Conservation (phyloP, 1,140 invertebrate genomes). For the Campoletis sonorensis region DNA sequence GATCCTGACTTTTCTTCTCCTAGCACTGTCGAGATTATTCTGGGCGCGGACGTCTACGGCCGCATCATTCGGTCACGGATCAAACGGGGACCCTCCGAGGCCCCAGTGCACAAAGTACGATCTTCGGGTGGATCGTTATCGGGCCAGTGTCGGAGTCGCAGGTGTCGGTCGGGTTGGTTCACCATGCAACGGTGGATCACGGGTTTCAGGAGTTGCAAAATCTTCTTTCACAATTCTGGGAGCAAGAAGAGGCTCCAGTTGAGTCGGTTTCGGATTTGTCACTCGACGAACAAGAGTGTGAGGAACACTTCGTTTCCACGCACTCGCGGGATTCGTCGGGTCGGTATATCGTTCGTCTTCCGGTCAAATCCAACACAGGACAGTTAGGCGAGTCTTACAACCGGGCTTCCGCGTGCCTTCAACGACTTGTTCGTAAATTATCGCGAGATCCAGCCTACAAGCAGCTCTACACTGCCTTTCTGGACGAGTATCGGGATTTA, state of each 20-base stretch:
- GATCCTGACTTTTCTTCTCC: slow-evolving; percentile 16
- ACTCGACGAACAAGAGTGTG: slow-evolving; percentile 53
- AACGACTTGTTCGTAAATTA: slow-evolving; percentile 18
- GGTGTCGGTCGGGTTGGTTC: neutral
- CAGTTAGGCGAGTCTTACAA: slow-evolving; percentile 14
- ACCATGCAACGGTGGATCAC: neutral
- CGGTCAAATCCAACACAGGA: slow-evolving; percentile 47
- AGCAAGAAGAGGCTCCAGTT: neutral
- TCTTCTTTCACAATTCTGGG: neutral
- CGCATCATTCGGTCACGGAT: neutral
- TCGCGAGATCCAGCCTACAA: slow-evolving; percentile 24
- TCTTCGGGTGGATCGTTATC: slow-evolving; percentile 47
- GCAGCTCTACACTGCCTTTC: slow-evolving; percentile 52
- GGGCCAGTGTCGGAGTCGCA: neutral
- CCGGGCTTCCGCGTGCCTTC: neutral
- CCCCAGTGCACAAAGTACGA: slow-evolving; percentile 5
- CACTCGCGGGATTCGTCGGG: slow-evolving; percentile 53
- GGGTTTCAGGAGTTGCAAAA: neutral
- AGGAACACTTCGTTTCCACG: slow-evolving; percentile 49
- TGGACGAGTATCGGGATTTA: slow-evolving; percentile 53
- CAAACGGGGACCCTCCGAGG: neutral
- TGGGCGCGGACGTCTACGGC: neutral
- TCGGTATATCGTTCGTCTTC: slow-evolving; percentile 58
- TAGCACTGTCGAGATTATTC: neutral
- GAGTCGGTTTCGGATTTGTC: neutral